A percentile compares a stretch with the other conserved stretches of the same genome.
These are phyloP conservation scores for Brachionus angularis DNA, from an alignment of 1,140 invertebrate species.

Conservation along the genomic window DNA sequence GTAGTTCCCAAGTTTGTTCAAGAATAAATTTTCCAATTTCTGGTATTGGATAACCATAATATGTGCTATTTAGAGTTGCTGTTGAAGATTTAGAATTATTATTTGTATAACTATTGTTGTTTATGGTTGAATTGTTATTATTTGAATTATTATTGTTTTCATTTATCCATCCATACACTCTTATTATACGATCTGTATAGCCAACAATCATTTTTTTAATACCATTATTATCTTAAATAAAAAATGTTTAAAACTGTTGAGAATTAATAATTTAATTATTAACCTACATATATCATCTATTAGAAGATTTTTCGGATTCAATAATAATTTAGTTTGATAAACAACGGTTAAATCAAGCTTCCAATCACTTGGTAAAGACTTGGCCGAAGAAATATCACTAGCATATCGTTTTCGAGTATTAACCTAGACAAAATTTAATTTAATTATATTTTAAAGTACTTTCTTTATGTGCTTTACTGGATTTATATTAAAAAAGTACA, in stretches of 20 bases:
- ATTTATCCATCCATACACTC: slow-evolving; percentile 23
- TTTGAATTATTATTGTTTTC: not conserved
- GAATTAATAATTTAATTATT: not conserved
- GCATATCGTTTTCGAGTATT: not conserved
- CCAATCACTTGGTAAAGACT: slow-evolving; percentile 21
- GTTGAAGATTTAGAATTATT: slow-evolving; percentile 9
- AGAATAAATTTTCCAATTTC: slow-evolving; percentile 14
- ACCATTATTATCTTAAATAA: slow-evolving; percentile 20
- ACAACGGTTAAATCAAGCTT: not conserved
- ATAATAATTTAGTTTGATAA: slow-evolving; percentile 1
- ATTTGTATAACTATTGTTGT: slow-evolving; percentile 23
- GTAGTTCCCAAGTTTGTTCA: slow-evolving; percentile 22
- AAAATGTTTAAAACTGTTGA: too few relatives aligned
- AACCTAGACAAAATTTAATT: not conserved
- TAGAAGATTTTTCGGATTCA: slow-evolving; percentile 14
- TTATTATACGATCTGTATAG: slow-evolving; percentile 26
- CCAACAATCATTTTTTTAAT: slow-evolving; percentile 24
- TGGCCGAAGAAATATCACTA: slow-evolving; percentile 7
- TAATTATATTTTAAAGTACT: not conserved
- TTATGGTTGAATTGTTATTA: not conserved
- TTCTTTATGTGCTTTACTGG: not conserved
- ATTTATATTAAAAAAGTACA: slow-evolving; percentile 18
- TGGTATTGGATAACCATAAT: slow-evolving; percentile 15
- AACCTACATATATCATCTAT: slow-evolving; percentile 20
- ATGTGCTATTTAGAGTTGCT: not conserved